Evolutionary conservation across 1,140 invertebrate genomes (phyloP).

Genomic region (Zaprionus vittiger): DNA sequence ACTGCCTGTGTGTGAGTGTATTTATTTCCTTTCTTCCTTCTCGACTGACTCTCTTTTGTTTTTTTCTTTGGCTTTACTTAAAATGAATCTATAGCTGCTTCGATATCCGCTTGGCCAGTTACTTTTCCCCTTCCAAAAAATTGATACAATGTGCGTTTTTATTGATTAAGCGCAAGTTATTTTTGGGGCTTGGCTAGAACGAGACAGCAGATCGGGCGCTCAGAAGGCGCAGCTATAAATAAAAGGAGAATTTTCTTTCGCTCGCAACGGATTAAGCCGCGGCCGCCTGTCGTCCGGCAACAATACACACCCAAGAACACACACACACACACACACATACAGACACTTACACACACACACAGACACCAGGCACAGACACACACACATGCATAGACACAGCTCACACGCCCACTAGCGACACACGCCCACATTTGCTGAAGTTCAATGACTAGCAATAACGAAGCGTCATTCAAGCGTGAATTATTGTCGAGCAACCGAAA

Average conservation of each 20-base stretch:
- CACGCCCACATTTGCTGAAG: constrained; percentile 64
- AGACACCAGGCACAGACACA: no score
- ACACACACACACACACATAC: constrained; percentile 17
- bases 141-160: constrained; percentile 33
- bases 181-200: constrained; percentile 35
- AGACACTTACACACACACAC: background rate
- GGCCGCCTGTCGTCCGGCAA: constrained; percentile 21
- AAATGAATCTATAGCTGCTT: constrained; percentile 2
- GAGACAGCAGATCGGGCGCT: constrained; percentile 13
- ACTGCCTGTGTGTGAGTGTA: background rate
- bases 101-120: background rate
- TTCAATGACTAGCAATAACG: constrained; percentile 77
- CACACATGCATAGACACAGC: constrained; percentile 9
- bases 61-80: background rate
- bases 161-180: constrained; percentile 69
- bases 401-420: constrained; percentile 25
- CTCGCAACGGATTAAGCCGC: constrained; percentile 32
- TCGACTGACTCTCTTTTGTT: constrained; percentile 2
- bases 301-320: background rate
- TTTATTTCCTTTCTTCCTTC: background rate
- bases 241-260: constrained; percentile 28
- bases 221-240: constrained; percentile 48
- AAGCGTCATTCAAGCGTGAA: constrained; percentile 69
- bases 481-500: constrained; percentile 58
- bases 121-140: background rate